These are phyloP conservation scores for Ploceus nigricollis DNA, from an alignment of 2,113 vertebrate genomes.

Conservation along the genomic window DNA sequence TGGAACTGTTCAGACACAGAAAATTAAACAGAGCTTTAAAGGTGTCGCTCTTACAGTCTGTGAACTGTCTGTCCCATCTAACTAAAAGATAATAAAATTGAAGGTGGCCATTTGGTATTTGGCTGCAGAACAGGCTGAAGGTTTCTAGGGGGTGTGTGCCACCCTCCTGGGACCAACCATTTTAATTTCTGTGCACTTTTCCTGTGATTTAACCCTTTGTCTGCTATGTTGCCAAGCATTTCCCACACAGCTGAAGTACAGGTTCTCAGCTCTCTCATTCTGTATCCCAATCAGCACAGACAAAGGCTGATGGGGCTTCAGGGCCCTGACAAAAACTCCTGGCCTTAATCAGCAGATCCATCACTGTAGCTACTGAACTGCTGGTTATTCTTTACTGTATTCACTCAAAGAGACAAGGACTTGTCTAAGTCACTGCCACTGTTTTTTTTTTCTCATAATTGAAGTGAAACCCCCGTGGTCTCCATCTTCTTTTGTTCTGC, in stretches of 20 bases:
- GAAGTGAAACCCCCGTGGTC: background rate
- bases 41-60: background rate
- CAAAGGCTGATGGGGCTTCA: background rate
- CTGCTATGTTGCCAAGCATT: background rate
- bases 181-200: background rate
- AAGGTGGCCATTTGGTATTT: background rate
- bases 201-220: background rate
- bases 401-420: background rate
- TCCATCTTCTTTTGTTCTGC: background rate
- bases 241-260: background rate
- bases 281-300: background rate
- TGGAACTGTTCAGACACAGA: background rate
- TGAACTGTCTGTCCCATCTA: background rate
- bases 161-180: background rate
- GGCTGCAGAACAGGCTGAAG: background rate
- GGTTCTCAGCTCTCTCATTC: background rate
- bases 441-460: background rate
- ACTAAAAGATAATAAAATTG: background rate
- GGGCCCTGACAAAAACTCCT: background rate
- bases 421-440: background rate
- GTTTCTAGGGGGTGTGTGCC: background rate
- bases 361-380: background rate
- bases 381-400: background rate
- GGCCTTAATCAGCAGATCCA: background rate
- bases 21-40: conserved; percentile 30